Base-by-base conservation (phyloP, 2,888 invertebrate species). In the Dichetophora obliterata region DNA sequence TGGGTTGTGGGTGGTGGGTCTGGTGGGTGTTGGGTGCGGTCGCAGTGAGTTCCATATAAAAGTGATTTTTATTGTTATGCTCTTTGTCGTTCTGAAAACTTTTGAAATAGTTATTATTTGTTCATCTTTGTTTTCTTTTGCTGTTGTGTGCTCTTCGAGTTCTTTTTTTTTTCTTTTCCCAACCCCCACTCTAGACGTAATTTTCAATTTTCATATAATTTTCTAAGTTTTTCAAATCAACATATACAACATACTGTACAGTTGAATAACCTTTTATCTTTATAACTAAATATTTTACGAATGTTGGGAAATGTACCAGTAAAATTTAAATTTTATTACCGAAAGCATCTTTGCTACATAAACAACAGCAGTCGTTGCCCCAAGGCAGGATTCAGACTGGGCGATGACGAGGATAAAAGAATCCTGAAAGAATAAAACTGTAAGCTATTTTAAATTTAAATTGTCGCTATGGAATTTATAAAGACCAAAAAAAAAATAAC, bases 41-140 rank as follows among this genome's bases (percentile, higher is more conserved):
- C 14, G 22, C n/a, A 52, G 50, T 69, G n/a, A 34, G 37, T 61
- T 59, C 61, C 61, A 48, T 63, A 50, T 2, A 48, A 61, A 61
- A 11, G 43, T 2, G 19, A 19, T 22, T 65, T 73, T 65, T 74
- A 43, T 74, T 19, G 65, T 61, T 61, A 48, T 73, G 72, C 48
- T 63, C n/a, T 73, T 19, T 65, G 61, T 61, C 31, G 24, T 73
- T 14, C 65, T 65, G 52, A 31, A n/a, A 52, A 52, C 50, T 65
- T 59, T 65, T 31, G 50, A 34, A 59, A 52, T 70, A 19, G 16
- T 50, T 72, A 27, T 34, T 19, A 31, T 52, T 70, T 70, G 8
- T 48, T 14, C 34, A n/a, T 59, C 24, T 37, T 11, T 24, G 24
- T 34, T 22, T 57, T 5, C 16, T 66, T n/a, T 43, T 66, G 27